These are phyloP conservation scores for Chiloscyllium punctatum DNA, from an alignment of 2,797 vertebrate genomes.

Conservation along the genomic window DNA sequence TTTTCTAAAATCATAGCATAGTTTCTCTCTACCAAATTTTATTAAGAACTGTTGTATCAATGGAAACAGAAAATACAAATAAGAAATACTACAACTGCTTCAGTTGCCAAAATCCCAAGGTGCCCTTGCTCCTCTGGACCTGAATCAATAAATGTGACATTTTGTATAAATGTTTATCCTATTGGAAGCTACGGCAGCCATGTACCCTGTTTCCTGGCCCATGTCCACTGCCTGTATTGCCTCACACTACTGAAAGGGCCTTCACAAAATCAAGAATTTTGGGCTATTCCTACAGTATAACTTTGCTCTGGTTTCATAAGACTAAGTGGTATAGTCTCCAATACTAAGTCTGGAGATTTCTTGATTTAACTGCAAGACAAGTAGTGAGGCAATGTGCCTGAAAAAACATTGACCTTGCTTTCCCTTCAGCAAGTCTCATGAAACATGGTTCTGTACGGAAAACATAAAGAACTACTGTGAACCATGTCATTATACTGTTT, in stretches of 20 bases:
- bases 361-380: background rate
- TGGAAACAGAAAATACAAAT: background rate
- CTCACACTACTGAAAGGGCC: background rate
- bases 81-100: background rate
- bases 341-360: background rate
- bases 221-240: background rate
- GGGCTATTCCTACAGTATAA: background rate
- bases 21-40: background rate
- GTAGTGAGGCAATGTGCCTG: slow-evolving; percentile 4
- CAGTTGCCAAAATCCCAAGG: background rate
- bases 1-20: background rate
- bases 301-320: background rate
- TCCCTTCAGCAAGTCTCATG: slow-evolving; percentile 13
- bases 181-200: background rate
- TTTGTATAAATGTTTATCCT: background rate
- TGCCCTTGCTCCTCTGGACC: background rate
- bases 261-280: background rate
- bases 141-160: background rate
- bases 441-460: background rate
- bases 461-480: slow-evolving; percentile 34
- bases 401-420: slow-evolving; percentile 23
- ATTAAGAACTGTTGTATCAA: background rate
- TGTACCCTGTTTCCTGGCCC: background rate
- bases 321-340: background rate
- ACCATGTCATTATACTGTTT: background rate